Evolutionary conservation across 2,797 vertebrate genomes (phyloP).

Genomic region (Myoxocephalus aenaeus): DNA sequence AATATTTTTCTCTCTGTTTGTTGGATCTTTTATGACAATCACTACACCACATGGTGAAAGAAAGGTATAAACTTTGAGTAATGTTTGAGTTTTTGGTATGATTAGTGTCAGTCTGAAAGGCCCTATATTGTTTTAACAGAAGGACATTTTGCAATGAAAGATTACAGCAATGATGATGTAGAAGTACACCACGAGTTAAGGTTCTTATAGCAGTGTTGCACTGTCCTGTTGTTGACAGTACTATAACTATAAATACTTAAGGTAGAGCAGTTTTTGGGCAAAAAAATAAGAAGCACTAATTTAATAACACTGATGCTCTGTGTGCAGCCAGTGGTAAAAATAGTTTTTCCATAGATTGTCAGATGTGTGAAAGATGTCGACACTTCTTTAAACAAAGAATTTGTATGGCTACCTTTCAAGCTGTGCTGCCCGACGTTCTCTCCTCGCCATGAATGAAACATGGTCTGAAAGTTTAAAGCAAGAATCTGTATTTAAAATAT

Average conservation of each 20-base stretch:
- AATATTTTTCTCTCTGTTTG: background rate
- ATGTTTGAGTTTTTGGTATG: background rate
- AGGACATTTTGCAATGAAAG: conserved; percentile 1
- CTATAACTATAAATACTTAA: background rate
- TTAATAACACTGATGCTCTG: conserved; percentile 2
- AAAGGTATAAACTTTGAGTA: background rate
- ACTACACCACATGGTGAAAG: background rate
- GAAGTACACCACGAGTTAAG: background rate
- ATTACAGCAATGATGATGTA: background rate
- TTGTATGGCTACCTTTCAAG: background rate
- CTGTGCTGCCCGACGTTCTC: background rate
- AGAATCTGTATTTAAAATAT: background rate
- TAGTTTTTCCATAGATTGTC: background rate
- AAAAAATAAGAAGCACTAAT: background rate
- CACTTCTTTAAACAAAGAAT: background rate
- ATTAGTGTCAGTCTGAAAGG: background rate
- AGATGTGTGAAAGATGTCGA: conserved; percentile 13
- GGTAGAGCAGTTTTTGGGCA: background rate
- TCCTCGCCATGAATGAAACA: background rate
- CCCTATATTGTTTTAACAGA: background rate
- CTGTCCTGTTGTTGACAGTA: background rate
- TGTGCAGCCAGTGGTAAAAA: background rate
- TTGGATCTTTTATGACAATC: background rate
- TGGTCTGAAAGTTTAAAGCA: conserved; percentile 22
- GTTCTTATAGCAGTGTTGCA: background rate